Percentiles rank a stretch among this genome's conserved stretches.
phyloP scores from a whole-genome alignment of 2,113 vertebrate species.

The Campylorhamphus procurvoides region DNA sequence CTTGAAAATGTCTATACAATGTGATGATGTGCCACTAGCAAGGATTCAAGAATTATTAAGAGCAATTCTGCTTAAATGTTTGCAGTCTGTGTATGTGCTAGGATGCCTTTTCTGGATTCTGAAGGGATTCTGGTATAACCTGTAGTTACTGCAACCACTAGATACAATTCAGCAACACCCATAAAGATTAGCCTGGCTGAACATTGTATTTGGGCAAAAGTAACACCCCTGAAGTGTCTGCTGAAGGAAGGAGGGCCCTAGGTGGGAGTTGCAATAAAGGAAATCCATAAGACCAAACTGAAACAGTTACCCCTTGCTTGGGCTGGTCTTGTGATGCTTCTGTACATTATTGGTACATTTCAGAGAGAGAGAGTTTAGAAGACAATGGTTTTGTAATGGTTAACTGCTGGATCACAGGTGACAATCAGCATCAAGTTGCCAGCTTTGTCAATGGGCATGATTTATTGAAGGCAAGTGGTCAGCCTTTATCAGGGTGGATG shows the following conservation, averaged over 20 bases:
- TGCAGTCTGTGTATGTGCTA: neutral
- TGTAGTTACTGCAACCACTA: neutral
- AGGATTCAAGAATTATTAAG: neutral
- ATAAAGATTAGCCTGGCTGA: neutral
- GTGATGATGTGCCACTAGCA: neutral
- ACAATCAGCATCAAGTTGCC: neutral
- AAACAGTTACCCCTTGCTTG: neutral
- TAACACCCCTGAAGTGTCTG: fast-evolving
- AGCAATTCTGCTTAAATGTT: neutral
- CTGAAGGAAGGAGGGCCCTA: neutral
- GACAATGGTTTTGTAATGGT: neutral
- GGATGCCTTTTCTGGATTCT: neutral
- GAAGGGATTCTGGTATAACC: neutral
- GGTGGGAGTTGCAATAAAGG: neutral
- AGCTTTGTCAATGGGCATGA: neutral
- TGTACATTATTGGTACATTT: neutral
- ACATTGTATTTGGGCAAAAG: neutral
- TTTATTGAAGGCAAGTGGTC: neutral
- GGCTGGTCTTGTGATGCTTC: neutral
- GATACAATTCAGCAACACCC: neutral
- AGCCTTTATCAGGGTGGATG: neutral
- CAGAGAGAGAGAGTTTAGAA: neutral
- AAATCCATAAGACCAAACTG: neutral
- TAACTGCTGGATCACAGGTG: neutral
- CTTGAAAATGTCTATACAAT: neutral